These are phyloP conservation scores for Mesoclemmys tuberculata DNA, from an alignment of 2,113 vertebrate genomes.

Conservation along the genomic window DNA sequence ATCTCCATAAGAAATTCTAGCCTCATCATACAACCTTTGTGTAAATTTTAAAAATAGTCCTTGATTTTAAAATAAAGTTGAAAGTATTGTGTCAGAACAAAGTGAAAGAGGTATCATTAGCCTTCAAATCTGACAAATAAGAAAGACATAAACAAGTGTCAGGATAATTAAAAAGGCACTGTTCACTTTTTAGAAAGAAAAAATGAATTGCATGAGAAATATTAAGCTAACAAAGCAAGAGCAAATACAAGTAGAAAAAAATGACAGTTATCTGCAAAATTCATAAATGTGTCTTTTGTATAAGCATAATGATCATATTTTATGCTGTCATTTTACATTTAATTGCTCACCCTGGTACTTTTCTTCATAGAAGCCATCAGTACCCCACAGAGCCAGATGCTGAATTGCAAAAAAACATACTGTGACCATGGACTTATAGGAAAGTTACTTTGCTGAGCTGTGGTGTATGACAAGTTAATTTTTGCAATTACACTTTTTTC, in stretches of 20 bases:
- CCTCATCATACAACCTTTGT: constrained; percentile 58
- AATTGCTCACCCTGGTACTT: constrained; percentile 87
- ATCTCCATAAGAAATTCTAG: constrained; percentile 70
- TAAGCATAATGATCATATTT: constrained; percentile 93
- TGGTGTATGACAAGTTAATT: constrained; percentile 88
- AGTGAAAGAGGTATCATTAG: constrained; percentile 77
- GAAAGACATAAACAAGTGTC: constrained; percentile 80
- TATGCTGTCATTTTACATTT: constrained; percentile 87
- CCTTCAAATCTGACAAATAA: constrained; percentile 81
- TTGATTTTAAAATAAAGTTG: constrained; percentile 75
- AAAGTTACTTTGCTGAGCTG: constrained; percentile 85
- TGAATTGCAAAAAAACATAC: constrained; percentile 87
- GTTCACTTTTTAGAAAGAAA: constrained; percentile 79
- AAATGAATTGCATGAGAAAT: constrained; percentile 84
- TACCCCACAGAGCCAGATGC: constrained; percentile 88
- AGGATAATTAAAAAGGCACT: constrained; percentile 84
- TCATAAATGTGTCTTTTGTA: constrained; percentile 94
- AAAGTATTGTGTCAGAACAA: constrained; percentile 74
- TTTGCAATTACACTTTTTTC: constrained; percentile 86
- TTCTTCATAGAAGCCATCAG: constrained; percentile 88
- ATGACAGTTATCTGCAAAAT: constrained; percentile 93
- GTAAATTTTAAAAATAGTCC: constrained; percentile 67
- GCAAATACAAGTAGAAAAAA: constrained; percentile 86
- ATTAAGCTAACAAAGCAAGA: constrained; percentile 89
- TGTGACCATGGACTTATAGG: constrained; percentile 84